Evolutionary conservation across 2,797 vertebrate species (phyloP), one percentile per base, ranked within the genome.

Genomic region (Amblyraja radiata): DNA sequence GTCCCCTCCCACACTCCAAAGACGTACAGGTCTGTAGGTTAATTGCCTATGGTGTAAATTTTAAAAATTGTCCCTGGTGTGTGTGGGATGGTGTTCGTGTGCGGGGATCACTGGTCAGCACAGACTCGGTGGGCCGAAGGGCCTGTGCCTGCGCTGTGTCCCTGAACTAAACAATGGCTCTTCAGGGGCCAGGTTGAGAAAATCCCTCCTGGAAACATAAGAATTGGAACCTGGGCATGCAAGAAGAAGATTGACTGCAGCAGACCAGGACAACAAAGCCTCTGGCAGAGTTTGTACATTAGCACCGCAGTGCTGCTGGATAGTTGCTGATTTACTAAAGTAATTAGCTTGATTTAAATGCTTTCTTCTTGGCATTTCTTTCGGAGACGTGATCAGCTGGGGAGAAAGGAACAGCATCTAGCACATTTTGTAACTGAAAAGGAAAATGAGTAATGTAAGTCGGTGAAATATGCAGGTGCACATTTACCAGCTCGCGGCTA

Each of bases 331-430:
- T 88, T 65, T 88, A 88, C 32, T 63, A 61, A 88, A 13, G 1
- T 61, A 88, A 88, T 65, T 32, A 88, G 61, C 61, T 65, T 86
- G 83, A 86, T 58, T 86, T 88, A 88, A 32, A 88, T 65, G 61
- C 25, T 65, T 88, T 88, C 58, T 88, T 88, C 32, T 21, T 65
- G 84, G 32, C 14, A 13, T 65, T 88, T 65, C 58, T 32, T 88
- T 32, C 61, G 9, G 84, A 65, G 84, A 18, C 63, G 65, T 65
- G 28, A 32, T n/a, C n/a, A 32, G 7, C 10, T 28, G n/a, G 13
- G 61, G 61, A 54, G 32, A n/a, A 65, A 88, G 18, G 84, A 61
- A 14, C 61, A 65, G 18, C 13, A 32, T 32, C 14, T n/a, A 65
- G 28, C n/a, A 32, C 28, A 32, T 65, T 63, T 28, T 61, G 23